Percentiles rank a stretch among this genome's conserved stretches.
These are phyloP conservation scores for Echeneis naucrates DNA, from an alignment of 2,797 vertebrate species.

Conservation along the genomic window DNA sequence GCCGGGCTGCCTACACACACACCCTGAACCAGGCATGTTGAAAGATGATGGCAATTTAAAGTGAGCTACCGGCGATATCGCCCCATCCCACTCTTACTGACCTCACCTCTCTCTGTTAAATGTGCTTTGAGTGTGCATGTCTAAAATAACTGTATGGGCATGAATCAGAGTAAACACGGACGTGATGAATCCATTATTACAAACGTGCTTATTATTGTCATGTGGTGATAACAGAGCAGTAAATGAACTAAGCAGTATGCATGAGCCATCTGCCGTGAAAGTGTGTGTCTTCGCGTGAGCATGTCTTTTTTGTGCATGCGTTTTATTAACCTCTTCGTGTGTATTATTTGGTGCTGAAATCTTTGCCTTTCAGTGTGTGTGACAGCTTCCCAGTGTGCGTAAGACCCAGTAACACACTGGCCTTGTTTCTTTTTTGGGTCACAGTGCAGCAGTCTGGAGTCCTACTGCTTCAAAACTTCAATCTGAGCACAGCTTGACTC, in stretches of 20 bases:
- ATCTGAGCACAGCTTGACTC: slow-evolving; percentile 73
- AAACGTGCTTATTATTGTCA: slow-evolving; percentile 7
- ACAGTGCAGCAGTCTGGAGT: slow-evolving; percentile 60
- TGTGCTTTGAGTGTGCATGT: slow-evolving; percentile 1
- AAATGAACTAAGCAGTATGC: slow-evolving; percentile 14
- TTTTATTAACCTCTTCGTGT: slow-evolving; percentile 22
- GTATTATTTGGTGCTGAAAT: slow-evolving; percentile 10
- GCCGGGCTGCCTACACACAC: slow-evolving; percentile 29
- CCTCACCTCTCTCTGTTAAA: slow-evolving; percentile 31
- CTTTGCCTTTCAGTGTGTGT: slow-evolving; percentile 17
- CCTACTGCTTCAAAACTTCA: slow-evolving; percentile 54
- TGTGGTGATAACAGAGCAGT: slow-evolving; percentile 5
- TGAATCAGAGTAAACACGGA: background rate
- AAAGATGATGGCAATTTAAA: slow-evolving; percentile 64
- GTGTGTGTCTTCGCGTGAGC: background rate
- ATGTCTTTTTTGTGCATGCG: background rate
- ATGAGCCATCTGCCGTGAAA: slow-evolving; percentile 13
- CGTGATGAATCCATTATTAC: slow-evolving; percentile 13
- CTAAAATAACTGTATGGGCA: background rate
- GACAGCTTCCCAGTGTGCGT: slow-evolving; percentile 40
- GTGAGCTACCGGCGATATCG: slow-evolving; percentile 37
- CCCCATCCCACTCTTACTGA: slow-evolving; percentile 24
- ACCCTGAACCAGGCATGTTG: slow-evolving; percentile 41
- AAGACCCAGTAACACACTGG: slow-evolving; percentile 74
- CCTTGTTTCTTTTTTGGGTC: slow-evolving; percentile 79